Evolutionary conservation across 2,797 vertebrate species (phyloP).

Genomic region (Sebastes reedi): DNA sequence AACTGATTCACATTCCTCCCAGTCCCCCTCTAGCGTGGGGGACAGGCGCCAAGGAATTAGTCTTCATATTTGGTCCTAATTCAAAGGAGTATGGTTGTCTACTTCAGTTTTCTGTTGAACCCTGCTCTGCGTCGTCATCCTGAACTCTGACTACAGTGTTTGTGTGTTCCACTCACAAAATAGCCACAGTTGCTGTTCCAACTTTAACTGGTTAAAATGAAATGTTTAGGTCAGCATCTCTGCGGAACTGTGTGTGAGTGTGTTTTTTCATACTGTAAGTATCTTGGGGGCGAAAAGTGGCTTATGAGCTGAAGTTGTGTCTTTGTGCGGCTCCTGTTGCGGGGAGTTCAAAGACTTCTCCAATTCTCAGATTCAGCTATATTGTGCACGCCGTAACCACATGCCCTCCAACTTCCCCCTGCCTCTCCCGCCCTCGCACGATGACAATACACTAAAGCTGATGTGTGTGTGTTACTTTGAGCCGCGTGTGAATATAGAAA

Average conservation of each 20-base stretch:
- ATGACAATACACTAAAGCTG: constrained; percentile 30
- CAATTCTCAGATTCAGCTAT: constrained; percentile 63
- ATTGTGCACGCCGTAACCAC: constrained; percentile 15
- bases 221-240: constrained; percentile 70
- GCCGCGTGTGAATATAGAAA: constrained; percentile 27
- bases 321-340: constrained; percentile 57
- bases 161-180: constrained; percentile 43
- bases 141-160: constrained; percentile 15
- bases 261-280: constrained; percentile 12
- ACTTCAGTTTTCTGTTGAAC: neutral
- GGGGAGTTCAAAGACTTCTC: constrained; percentile 64
- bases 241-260: neutral
- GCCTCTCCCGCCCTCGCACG: constrained; percentile 1
- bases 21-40: constrained; percentile 22
- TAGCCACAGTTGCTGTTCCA: constrained; percentile 44
- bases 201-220: constrained; percentile 41
- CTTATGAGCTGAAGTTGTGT: constrained; percentile 56
- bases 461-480: constrained; percentile 20
- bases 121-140: constrained; percentile 21
- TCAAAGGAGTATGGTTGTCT: neutral
- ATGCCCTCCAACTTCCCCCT: constrained; percentile 36
- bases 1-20: constrained; percentile 44
- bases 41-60: constrained; percentile 16
- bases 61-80: constrained; percentile 32
- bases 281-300: constrained; percentile 53